These are phyloP conservation scores for Monomorium pharaonis DNA, from an alignment of 1,140 invertebrate genomes.

Conservation along the genomic window DNA sequence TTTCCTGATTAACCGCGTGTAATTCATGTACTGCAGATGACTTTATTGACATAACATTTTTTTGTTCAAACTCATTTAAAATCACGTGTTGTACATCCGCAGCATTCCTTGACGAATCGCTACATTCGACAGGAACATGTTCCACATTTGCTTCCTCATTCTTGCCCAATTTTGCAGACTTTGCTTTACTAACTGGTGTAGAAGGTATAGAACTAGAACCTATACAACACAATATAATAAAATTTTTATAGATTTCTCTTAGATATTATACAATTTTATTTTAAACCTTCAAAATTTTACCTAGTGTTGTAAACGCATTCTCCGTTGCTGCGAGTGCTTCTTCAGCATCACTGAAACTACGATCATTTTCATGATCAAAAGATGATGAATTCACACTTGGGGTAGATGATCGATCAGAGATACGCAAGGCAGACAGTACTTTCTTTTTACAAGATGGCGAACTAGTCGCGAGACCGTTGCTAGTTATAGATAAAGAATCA, in stretches of 20 bases:
- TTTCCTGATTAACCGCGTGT: conserved; percentile 53
- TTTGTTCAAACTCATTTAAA: conserved; percentile 63
- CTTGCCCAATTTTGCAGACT: conserved; percentile 80
- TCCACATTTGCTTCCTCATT: conserved; percentile 80
- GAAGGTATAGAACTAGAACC: conserved; percentile 79
- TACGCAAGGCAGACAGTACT: conserved; percentile 69
- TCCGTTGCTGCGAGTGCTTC: conserved; percentile 82
- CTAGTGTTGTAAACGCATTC: conserved; percentile 78
- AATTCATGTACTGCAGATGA: not conserved
- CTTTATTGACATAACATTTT: conserved; percentile 14
- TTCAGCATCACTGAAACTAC: conserved; percentile 82
- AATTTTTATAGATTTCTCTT: not conserved
- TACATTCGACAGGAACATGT: conserved; percentile 64
- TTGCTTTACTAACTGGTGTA: conserved; percentile 80
- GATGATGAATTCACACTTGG: conserved; percentile 74
- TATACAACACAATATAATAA: conserved; percentile 42
- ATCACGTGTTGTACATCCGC: conserved; percentile 61
- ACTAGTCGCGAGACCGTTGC: conserved; percentile 78
- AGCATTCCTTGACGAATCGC: conserved; percentile 63
- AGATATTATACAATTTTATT: not conserved
- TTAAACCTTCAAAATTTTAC: conserved; percentile 66
- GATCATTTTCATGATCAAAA: conserved; percentile 81
- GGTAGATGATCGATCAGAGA: conserved; percentile 76
- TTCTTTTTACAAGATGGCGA: conserved; percentile 79
- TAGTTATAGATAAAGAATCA: conserved; percentile 77